phyloP scores from a whole-genome alignment of 2,888 invertebrate genomes.

The Toxonevra muliebris region DNA sequence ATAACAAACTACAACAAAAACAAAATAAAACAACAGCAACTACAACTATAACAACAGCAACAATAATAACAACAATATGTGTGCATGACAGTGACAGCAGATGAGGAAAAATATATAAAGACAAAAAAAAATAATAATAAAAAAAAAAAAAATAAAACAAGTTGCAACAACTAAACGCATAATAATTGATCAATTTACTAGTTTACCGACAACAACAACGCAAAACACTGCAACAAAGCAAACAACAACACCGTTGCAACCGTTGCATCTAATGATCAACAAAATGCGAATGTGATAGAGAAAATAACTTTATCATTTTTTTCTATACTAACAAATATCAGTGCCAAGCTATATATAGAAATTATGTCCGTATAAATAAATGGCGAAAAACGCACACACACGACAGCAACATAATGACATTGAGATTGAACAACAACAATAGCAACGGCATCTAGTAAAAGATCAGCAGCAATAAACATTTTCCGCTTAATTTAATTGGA shows the following conservation, averaged over 20 bases:
- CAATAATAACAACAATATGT: slow-evolving; percentile 19
- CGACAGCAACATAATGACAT: slow-evolving; percentile 20
- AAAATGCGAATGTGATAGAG: not conserved
- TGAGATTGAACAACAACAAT: slow-evolving; percentile 27
- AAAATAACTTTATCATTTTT: slow-evolving; percentile 3
- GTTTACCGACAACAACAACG: slow-evolving; percentile 44
- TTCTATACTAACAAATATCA: not conserved
- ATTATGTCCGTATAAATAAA: slow-evolving; percentile 10
- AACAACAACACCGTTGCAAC: slow-evolving; percentile 30
- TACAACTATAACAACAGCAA: slow-evolving; percentile 1
- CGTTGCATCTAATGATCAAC: slow-evolving; percentile 23
- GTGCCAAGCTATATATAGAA: too few relatives aligned
- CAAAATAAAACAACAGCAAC: slow-evolving; percentile 3
- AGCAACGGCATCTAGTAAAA: slow-evolving; percentile 40
- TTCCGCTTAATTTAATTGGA: slow-evolving; percentile 61
- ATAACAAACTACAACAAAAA: slow-evolving; percentile 22
- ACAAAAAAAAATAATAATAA: slow-evolving; percentile 41
- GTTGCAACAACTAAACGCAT: slow-evolving; percentile 55
- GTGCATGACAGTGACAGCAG: not conserved
- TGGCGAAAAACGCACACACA: slow-evolving; percentile 15
- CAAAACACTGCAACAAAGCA: slow-evolving; percentile 9
- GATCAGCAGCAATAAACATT: slow-evolving; percentile 40
- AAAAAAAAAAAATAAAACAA: slow-evolving; percentile 31
- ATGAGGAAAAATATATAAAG: slow-evolving; percentile 46
- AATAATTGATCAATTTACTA: slow-evolving; percentile 62